These are phyloP conservation scores for Mamestra brassicae DNA, from an alignment of 2,888 invertebrate genomes.

Conservation along the genomic window DNA sequence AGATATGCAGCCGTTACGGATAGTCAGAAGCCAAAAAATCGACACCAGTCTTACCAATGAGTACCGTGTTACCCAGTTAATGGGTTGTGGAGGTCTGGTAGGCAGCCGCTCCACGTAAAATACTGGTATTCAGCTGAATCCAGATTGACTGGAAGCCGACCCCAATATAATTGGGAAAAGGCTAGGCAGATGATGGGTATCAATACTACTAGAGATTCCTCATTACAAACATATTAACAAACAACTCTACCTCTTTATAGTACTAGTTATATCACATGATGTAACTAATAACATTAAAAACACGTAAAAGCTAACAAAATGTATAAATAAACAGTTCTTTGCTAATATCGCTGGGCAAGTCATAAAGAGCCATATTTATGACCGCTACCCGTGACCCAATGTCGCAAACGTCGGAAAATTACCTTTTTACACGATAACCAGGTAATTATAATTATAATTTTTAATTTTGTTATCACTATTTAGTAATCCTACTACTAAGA, in stretches of 20 bases:
- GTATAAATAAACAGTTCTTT: slow-evolving; percentile 47
- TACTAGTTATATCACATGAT: neutral
- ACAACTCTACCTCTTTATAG: neutral
- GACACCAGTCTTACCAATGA: too few relatives aligned
- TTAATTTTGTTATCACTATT: slow-evolving; percentile 28
- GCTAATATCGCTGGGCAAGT: slow-evolving; percentile 32
- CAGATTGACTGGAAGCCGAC: too few relatives aligned
- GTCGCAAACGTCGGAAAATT: slow-evolving; percentile 18
- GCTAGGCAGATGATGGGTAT: too few relatives aligned
- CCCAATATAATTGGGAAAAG: too few relatives aligned
- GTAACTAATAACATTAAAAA: slow-evolving; percentile 9
- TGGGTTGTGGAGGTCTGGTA: too few relatives aligned
- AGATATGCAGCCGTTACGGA: too few relatives aligned
- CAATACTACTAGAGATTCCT: too few relatives aligned
- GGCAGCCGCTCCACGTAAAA: too few relatives aligned
- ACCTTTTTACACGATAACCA: slow-evolving; percentile 41
- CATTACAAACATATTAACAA: neutral
- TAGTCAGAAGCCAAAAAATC: too few relatives aligned
- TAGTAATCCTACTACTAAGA: too few relatives aligned
- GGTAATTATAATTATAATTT: slow-evolving; percentile 13
- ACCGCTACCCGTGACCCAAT: slow-evolving; percentile 30
- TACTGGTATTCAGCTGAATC: too few relatives aligned
- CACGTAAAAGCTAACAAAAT: slow-evolving; percentile 7
- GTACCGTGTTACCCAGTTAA: too few relatives aligned
- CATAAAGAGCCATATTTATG: slow-evolving; percentile 49